Conservation (phyloP, 2,888 invertebrate genomes). For the Apamea crenata region DNA sequence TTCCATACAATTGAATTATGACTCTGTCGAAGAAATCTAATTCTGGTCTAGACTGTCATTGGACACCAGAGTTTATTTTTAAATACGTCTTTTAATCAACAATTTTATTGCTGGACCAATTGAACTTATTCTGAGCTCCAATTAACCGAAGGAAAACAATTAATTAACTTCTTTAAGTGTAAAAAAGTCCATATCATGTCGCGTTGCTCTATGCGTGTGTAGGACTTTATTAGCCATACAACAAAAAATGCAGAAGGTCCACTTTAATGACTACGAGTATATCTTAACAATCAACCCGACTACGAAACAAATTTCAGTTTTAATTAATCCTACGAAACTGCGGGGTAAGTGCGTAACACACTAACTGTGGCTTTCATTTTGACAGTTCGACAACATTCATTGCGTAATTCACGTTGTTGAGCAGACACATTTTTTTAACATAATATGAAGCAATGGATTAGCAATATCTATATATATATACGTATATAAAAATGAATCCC, state of each 20-base stretch:
- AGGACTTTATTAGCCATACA: neutral
- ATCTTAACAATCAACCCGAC: neutral
- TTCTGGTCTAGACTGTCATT: conserved; percentile 29
- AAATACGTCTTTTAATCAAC: conserved; percentile 30
- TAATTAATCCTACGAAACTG: neutral
- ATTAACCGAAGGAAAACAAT: conserved; percentile 40
- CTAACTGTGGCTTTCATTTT: neutral
- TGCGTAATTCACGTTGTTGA: neutral
- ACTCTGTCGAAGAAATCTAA: conserved; percentile 4
- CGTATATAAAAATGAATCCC: no score
- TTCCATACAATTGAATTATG: conserved; percentile 3
- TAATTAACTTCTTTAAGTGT: conserved; percentile 29
- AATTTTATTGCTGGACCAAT: conserved; percentile 38
- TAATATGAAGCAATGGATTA: neutral
- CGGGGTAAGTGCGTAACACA: neutral
- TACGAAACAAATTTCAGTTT: neutral
- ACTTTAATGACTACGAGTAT: neutral
- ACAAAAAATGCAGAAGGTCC: conserved; percentile 35
- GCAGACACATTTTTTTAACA: neutral
- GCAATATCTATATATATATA: no score
- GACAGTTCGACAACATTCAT: neutral
- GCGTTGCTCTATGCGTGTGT: conserved; percentile 11
- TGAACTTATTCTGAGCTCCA: conserved; percentile 25
- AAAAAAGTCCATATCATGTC: conserved; percentile 44
- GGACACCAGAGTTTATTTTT: conserved; percentile 21